Evolutionary conservation across 2,113 vertebrate genomes (phyloP).

Genomic region (Zingel zingel): DNA sequence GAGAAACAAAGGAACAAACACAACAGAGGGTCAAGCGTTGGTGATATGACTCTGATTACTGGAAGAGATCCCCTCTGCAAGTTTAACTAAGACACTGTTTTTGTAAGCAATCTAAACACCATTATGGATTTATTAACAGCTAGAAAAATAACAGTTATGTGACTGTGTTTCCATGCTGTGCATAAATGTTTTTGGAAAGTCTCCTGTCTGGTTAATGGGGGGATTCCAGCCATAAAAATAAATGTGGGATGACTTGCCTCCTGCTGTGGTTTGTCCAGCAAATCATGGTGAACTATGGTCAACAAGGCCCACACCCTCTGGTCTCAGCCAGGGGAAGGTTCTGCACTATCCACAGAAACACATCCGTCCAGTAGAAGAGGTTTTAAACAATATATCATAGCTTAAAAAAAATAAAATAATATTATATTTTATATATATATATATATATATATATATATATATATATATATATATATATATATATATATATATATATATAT

Average conservation of each 20-base stretch:
- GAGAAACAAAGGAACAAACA: neutral
- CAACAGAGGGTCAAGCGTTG: constrained; percentile 19
- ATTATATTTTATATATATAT: too few relatives aligned
- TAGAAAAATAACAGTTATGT: constrained; percentile 43
- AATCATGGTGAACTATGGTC: constrained; percentile 37
- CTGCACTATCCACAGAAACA: constrained; percentile 38
- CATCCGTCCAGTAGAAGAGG: constrained; percentile 3
- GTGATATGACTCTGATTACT: constrained; percentile 42
- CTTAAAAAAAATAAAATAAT: constrained; percentile 35
- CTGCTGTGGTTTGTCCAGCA: constrained; percentile 53
- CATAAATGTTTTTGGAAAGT: constrained; percentile 59
- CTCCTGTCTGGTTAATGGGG: constrained; percentile 58
- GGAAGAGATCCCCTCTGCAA: neutral
- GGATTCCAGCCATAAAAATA: constrained; percentile 68
- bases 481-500: too few relatives aligned
- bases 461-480: too few relatives aligned
- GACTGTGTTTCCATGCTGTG: constrained; percentile 53
- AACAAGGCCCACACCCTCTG: constrained; percentile 53
- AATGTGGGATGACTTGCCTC: constrained; percentile 52
- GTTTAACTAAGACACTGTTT: constrained; percentile 37
- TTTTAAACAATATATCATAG: constrained; percentile 6
- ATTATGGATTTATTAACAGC: constrained; percentile 46
- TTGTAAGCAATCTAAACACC: constrained; percentile 48
- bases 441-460: too few relatives aligned
- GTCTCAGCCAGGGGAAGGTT: constrained; percentile 31